Evolutionary conservation across 2,797 vertebrate genomes (phyloP), one percentile per base, ranked within the genome.

Genomic region (Halcyon badia): DNA sequence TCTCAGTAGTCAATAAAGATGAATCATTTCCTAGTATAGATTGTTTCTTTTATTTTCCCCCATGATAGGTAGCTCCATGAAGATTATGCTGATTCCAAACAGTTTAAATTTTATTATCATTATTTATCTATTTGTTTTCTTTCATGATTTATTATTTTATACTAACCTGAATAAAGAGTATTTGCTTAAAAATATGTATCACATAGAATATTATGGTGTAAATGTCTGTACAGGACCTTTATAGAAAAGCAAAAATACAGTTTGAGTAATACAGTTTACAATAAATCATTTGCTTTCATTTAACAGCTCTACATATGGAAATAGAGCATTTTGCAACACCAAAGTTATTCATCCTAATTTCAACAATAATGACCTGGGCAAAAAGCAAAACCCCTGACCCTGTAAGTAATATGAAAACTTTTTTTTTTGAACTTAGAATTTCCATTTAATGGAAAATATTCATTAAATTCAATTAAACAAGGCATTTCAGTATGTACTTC

Each of bases 361-460:
- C 99, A 80, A 99, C 99, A 2, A 96, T 99, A 96, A 99, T 99
- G 99, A 99, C 98, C 3, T 99, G 99, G 99, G 99, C 98, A 0
- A 97, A 97, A 79, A 99, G 98, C 95, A 99, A 98, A 94, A 96
- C 97, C 3, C 39, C 96, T 9, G 98, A 99, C 87, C 97, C 98
- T 21, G 99, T 99, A 97, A 98, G 99, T 97, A 60, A 73, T 62
- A 66, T 10, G 8, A 77, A 80, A 82, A 7, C 5, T 4, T 12
- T 42, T 0, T 3, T 4, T 33, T 60, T 60, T 85, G 91, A 25
- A 72, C 9, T 24, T 11, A n/a, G 30, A 39, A 22, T 49, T 77
- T 66, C 14, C 6, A 60, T 86, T 84, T 70, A 73, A 33, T 84
- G 24, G 18, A 76, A 92, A 91, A 77, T 75, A 60, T 49, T 54